Percentiles rank a stretch among this genome's conserved stretches.
Evolutionary conservation across 2,888 invertebrate species (phyloP).

Genomic region (Athalia rosae): DNA sequence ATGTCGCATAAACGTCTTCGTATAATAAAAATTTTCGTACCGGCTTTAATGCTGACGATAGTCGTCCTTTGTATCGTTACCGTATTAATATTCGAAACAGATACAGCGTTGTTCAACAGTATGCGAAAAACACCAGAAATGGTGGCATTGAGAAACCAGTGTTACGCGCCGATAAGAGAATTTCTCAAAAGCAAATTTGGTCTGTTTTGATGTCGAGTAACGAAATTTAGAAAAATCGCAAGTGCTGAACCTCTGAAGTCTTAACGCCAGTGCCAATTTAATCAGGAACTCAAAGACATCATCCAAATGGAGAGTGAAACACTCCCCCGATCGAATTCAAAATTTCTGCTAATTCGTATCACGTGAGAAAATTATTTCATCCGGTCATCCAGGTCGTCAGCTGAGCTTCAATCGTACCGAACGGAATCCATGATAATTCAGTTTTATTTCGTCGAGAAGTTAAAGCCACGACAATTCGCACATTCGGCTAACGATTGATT

Average conservation of each 20-base stretch:
- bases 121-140: constrained; percentile 87
- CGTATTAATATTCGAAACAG: constrained; percentile 86
- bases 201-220: constrained; percentile 76
- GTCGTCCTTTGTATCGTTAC: constrained; percentile 81
- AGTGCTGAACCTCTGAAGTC: constrained; percentile 52
- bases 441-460: too few relatives aligned
- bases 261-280: constrained; percentile 60
- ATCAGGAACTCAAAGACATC: constrained; percentile 26
- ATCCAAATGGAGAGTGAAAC: constrained; percentile 17
- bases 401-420: too few relatives aligned
- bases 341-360: constrained; percentile 4
- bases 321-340: constrained; percentile 5
- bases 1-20: constrained; percentile 66
- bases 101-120: constrained; percentile 82
- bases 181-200: constrained; percentile 81
- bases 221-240: constrained; percentile 51
- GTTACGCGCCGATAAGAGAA: constrained; percentile 89
- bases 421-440: too few relatives aligned
- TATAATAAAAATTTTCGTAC: constrained; percentile 83
- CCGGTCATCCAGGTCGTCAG: too few relatives aligned
- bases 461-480: too few relatives aligned
- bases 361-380: too few relatives aligned
- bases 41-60: constrained; percentile 85
- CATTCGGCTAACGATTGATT: too few relatives aligned
- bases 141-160: constrained; percentile 82